Conservation (phyloP, 2,113 vertebrate species). For the Gymnorhina tibicen region DNA sequence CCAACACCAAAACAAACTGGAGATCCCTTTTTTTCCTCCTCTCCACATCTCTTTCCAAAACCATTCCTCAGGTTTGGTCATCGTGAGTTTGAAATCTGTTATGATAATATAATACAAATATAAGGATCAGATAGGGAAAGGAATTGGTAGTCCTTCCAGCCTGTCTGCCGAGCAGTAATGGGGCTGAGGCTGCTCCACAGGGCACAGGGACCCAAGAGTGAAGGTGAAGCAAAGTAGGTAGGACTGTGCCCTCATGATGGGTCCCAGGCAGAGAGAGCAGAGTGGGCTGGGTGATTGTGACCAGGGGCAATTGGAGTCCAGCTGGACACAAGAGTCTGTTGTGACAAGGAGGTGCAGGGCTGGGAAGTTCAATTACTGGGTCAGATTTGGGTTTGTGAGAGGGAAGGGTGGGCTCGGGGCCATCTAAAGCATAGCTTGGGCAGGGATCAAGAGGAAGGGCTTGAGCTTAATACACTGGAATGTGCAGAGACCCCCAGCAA, state of each 20-base stretch:
- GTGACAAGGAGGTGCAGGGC: neutral
- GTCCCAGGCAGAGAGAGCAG: neutral
- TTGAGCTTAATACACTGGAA: neutral
- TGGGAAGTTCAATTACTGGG: neutral
- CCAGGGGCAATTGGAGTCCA: neutral
- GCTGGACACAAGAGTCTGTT: fast-evolving
- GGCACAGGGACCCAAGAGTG: fast-evolving
- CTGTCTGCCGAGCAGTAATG: neutral
- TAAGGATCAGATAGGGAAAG: neutral
- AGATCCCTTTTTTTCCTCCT: neutral
- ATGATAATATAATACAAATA: neutral
- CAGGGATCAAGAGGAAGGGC: neutral
- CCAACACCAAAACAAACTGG: neutral
- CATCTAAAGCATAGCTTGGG: neutral
- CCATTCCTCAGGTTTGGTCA: neutral
- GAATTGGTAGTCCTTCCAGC: neutral
- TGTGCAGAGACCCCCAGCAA: neutral
- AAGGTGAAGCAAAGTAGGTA: neutral
- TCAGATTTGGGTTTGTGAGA: neutral
- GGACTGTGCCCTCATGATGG: fast-evolving
- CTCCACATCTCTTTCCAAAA: neutral
- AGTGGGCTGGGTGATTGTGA: neutral
- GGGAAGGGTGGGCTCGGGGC: neutral
- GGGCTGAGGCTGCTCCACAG: neutral
- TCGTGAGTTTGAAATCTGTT: neutral